These are phyloP conservation scores for Pachymerium ferrugineum DNA, from an alignment of 2,888 invertebrate genomes.

Conservation along the genomic window DNA sequence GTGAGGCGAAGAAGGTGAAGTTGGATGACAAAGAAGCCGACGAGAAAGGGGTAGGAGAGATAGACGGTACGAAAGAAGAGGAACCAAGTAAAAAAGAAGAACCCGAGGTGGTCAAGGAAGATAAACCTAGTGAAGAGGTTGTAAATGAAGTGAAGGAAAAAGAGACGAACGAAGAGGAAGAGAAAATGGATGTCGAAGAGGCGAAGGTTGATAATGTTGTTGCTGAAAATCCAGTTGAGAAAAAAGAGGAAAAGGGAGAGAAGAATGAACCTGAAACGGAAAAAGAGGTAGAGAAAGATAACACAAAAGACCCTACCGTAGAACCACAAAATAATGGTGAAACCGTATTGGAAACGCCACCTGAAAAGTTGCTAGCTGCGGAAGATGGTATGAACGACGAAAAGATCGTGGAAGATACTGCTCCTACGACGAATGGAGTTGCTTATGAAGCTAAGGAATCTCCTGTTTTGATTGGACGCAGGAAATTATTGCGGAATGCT, in stretches of 20 bases:
- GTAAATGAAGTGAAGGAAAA: neutral
- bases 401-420: neutral
- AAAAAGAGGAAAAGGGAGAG: neutral
- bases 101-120: neutral
- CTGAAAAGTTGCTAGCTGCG: neutral
- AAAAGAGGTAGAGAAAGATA: neutral
- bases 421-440: neutral
- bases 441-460: neutral
- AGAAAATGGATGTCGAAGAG: neutral
- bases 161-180: neutral
- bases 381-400: neutral
- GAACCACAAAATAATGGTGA: neutral
- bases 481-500: neutral
- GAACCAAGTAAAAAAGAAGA: neutral
- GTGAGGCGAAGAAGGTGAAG: neutral
- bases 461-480: neutral
- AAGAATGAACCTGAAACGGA: neutral
- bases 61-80: neutral
- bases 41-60: neutral
- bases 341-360: neutral
- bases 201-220: neutral
- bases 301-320: neutral
- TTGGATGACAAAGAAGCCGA: neutral
- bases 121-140: neutral
- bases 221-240: neutral